Conservation (phyloP, 1,140 invertebrate species). For the Anastrepha ludens region DNA sequence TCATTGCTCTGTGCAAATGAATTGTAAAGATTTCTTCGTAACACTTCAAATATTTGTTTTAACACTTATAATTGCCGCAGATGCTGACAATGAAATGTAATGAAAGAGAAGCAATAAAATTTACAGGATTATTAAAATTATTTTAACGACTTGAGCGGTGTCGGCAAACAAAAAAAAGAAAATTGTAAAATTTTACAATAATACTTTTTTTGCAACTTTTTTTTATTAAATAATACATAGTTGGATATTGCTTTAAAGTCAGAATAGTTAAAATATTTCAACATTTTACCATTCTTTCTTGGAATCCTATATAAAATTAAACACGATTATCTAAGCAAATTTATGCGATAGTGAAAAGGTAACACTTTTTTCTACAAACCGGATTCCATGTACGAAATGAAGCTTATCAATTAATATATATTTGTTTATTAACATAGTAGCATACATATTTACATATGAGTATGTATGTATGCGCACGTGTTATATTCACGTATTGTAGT, state of each 20-base stretch:
- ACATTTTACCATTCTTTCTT: no score
- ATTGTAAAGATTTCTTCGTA: neutral
- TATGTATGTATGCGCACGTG: neutral
- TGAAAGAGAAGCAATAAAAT: neutral
- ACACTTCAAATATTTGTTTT: neutral
- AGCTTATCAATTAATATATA: neutral
- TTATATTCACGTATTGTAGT: neutral
- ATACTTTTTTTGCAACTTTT: no score
- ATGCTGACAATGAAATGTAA: neutral
- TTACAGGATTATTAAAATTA: neutral
- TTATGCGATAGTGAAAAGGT: slow-evolving; percentile 1
- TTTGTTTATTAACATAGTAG: neutral
- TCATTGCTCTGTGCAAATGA: neutral
- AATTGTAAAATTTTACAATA: no score
- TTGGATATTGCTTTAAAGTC: no score
- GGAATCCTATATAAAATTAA: no score
- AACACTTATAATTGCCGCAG: neutral
- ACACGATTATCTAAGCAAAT: neutral
- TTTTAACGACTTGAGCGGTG: no score
- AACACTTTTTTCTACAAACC: neutral
- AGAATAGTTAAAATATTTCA: no score
- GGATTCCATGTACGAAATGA: neutral
- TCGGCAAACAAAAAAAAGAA: neutral
- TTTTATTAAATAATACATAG: no score
- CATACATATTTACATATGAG: neutral